Base-by-base conservation (phyloP, 2,888 invertebrate species). In the Plutella xylostella region DNA sequence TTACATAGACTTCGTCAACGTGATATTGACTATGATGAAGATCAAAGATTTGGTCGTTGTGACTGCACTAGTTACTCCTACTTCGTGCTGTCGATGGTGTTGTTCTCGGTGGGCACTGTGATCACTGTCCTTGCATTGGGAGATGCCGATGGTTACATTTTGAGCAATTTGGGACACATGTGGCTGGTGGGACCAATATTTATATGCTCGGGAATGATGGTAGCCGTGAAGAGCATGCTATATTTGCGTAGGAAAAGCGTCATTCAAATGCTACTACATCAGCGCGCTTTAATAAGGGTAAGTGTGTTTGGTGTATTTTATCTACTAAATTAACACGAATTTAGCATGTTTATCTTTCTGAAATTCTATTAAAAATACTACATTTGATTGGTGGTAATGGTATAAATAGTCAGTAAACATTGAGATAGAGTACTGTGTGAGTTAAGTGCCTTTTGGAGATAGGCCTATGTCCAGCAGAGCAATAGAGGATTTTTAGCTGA, bases 101-200 rank as follows among this genome's bases (percentile, higher is more conserved):
- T 89, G 48, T 87, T 88, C 69, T 86, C 87, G 31, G 86, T 88
- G 43, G 89, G 89, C 37, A 87, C 88, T 43, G 85, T 87, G 48
- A 87, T 89, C 53, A 89, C 89, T 50, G 87, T 89, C 45, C 67
- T 88, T 47, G 88, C 89, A 39, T 72, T 88, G 54, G 88, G 88
- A 49, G 87, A 87, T 60, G 80, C 85, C 45, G 86, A 88, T 68
- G 87, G 86, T 43, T 86, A 86, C 55, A 82, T 88, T 56, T 83
- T 87, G 54, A 85, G 72, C 54, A 86, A 87, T 70, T 72, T 89
- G 55, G 88, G 88, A 50, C 88, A 88, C 76, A 88, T 88, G 88
- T 89, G 89, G 89, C 80, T 88, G 14, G 87, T 89, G 48, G 89
- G 89, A 48, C 89, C 89, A 43, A 87, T 89, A 61, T 88, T 88